Base-by-base conservation (phyloP, 2,888 invertebrate genomes). In the Drosophila antonietae region DNA sequence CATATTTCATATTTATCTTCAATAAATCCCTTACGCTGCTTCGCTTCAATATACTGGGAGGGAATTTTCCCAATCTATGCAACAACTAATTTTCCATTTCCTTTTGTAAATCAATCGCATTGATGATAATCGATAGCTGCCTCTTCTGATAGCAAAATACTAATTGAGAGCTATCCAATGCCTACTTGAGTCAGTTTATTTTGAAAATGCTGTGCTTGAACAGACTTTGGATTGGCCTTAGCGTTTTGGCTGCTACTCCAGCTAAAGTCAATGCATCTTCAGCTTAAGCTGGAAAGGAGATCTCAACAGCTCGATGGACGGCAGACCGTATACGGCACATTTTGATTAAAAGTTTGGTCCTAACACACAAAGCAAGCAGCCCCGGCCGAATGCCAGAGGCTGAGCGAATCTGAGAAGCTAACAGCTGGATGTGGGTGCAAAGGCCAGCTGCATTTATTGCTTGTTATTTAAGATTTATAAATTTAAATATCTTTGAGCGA, bases 401-500 rank as follows among this genome's bases (percentile, higher is more conserved):
- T 14, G 28, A 28, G 28, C 1, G 33, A 47, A 9, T 47, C 31
- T 33, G 49, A 7, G 49, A 51, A 33, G 49, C 49, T 18, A 7
- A 18, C 49, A 51, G 49, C 49, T 51, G 49, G n/a, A 3, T 12
- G 20, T 44, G 68, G 23, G n/a, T 53, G 39, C 56, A 44, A 39
- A 61, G 60, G 43, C 44, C 66, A 75, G 67, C 58, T 79, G 88
- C 81, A 88, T 88, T 85, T 82, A 82, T 82, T 82, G 88, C 88
- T 85, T 88, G 81, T 88, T 82, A 88, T 85, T 82, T 88, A 82
- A 85, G 88, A 82, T 88, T 88, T 81, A 81, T 86, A 83, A 80
- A 82, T 88, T 86, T 80, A 83, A 82, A 86, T 82, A 88, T 86
- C 81, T 88, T 77, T 80, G 81, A 68, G 87, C 84, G 73, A 77